Base-by-base conservation (phyloP, 2,888 invertebrate species). In the Esperia sulphurella region DNA sequence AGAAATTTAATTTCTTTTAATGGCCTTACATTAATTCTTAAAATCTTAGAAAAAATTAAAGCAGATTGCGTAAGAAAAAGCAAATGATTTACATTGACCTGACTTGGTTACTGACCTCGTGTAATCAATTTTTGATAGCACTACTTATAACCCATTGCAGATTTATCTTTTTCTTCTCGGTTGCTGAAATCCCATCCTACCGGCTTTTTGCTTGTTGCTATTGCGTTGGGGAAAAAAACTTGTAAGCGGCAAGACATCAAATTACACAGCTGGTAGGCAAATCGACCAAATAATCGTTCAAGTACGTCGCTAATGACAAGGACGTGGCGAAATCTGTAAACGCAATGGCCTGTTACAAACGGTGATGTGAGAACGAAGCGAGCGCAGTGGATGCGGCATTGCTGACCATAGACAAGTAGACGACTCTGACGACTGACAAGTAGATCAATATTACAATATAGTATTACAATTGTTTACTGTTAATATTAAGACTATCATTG, bases 231-330 rank as follows among this genome's bases (percentile, higher is more conserved):
- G 3, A 21, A n/a, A 21, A 21, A 21, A 21, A 21, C 21, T 3
- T 21, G 21, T 35, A n/a, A 31, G 3, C 31, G 31, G n/a, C 35
- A 35, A 35, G 35, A 8, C 8, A 31, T 31, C 10, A n/a, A 10
- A 35, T 35, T 35, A 35, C 8, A 10, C 35, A 35, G 35, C 35
- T n/a, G 35, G 35, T 35, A 35, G 35, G n/a, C 35, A 35, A 35
- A 35, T 39, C 39, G 39, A 39, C 39, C 14, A 39, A 14, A 13
- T 39, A 39, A 41, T 38, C 29, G 29, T 14, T 64, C 64, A 67
- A 68, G 63, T 67, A 68, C 67, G 63, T 63, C 57, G 53, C 58
- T 68, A 72, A 71, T 68, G 69, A 72, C 72, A 74, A 76, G 71
- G 71, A 70, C 71, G 63, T 57, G 48, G 51, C 58, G 58, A 68